These are phyloP conservation scores for Amazonetta brasiliensis DNA, from an alignment of 2,797 vertebrate genomes.

Conservation along the genomic window DNA sequence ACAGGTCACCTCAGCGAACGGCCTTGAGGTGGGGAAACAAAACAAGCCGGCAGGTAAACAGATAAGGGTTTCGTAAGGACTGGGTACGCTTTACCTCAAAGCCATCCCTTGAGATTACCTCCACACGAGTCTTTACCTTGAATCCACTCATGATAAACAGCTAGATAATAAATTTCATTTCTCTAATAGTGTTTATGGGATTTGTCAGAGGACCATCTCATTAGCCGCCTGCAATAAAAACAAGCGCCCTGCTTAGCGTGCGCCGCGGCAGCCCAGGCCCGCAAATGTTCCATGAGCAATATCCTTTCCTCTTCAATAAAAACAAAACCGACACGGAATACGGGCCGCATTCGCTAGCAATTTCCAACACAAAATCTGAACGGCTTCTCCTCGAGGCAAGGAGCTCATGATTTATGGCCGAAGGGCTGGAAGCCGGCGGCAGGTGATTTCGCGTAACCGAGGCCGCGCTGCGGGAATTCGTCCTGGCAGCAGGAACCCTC, in stretches of 20 bases:
- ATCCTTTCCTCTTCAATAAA: conserved; percentile 66
- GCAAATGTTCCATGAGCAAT: conserved; percentile 40
- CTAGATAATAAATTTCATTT: conserved; percentile 55
- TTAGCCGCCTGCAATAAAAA: conserved; percentile 32
- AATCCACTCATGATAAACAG: conserved; percentile 49
- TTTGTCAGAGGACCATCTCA: conserved; percentile 19
- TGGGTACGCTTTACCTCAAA: conserved; percentile 42
- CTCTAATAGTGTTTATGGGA: conserved; percentile 42
- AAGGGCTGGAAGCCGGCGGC: conserved; percentile 24
- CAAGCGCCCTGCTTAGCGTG: conserved; percentile 8
- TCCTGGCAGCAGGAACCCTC: not conserved
- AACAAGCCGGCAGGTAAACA: conserved; percentile 34
- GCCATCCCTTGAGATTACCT: conserved; percentile 64
- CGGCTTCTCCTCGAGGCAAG: conserved; percentile 35
- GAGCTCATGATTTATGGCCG: conserved; percentile 42
- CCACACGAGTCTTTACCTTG: conserved; percentile 45
- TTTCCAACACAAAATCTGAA: conserved; percentile 61
- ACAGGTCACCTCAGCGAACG: conserved; percentile 42
- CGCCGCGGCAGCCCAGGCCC: not conserved
- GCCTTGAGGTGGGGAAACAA: conserved; percentile 36
- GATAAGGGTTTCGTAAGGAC: conserved; percentile 54
- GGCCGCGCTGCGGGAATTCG: not conserved
- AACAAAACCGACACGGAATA: conserved; percentile 23
- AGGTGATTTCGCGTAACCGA: conserved; percentile 13
- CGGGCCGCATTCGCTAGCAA: not conserved